Conservation (phyloP, 2,797 vertebrate genomes). For the Sorex maritimensis region DNA sequence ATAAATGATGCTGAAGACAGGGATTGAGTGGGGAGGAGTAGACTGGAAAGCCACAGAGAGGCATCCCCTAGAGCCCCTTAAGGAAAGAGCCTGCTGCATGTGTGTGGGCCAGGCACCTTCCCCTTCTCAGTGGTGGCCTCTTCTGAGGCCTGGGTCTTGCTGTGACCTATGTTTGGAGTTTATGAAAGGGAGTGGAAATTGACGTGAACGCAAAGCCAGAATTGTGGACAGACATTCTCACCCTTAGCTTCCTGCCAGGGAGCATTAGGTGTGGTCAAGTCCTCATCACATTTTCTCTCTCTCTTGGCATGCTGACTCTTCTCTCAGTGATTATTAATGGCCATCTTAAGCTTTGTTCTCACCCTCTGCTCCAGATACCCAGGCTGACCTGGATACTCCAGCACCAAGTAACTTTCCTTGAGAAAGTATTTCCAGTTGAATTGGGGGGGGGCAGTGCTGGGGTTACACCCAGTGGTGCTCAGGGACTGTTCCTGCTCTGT, state of each 20-base stretch:
- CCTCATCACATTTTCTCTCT: background rate
- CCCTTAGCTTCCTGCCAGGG: background rate
- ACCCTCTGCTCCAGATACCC: background rate
- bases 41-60: background rate
- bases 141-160: background rate
- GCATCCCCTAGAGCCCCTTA: background rate
- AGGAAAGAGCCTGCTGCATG: background rate
- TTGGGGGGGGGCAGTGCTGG: no score
- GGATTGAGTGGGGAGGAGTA: background rate
- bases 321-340: background rate
- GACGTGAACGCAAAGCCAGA: background rate
- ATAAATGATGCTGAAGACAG: background rate
- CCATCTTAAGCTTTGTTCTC: background rate
- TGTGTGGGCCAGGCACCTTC: background rate
- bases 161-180: background rate
- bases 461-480: no score
- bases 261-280: background rate
- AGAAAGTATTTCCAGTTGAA: no score
- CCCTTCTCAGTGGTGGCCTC: background rate
- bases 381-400: no score
- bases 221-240: rapidly evolving
- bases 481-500: no score
- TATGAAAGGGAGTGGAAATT: background rate
- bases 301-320: background rate
- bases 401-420: no score